These are phyloP conservation scores for Apodemus speciosus DNA, from an alignment of 2,113 vertebrate genomes.

Conservation along the genomic window DNA sequence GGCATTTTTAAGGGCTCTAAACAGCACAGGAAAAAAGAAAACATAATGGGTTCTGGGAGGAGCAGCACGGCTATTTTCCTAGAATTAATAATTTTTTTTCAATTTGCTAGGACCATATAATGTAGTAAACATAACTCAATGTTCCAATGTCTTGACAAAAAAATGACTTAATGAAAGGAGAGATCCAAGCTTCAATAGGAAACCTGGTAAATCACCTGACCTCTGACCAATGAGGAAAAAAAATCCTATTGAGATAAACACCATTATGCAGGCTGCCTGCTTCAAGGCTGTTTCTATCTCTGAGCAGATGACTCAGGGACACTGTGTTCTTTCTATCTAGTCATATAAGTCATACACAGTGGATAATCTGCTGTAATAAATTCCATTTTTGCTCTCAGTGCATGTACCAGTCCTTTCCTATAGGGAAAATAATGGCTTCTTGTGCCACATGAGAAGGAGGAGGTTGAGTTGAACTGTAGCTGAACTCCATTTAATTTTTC, in stretches of 20 bases:
- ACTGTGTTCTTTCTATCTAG: constrained; percentile 69
- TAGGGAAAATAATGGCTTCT: constrained; percentile 49
- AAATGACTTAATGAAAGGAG: constrained; percentile 52
- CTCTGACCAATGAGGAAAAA: constrained; percentile 7
- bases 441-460: constrained; percentile 40
- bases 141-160: constrained; percentile 61
- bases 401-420: background rate
- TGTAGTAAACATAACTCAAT: constrained; percentile 49
- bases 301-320: constrained; percentile 65
- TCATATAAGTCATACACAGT: constrained; percentile 65
- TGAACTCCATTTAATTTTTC: constrained; percentile 71
- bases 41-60: constrained; percentile 52
- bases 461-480: constrained; percentile 69
- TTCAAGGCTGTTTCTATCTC: constrained; percentile 63
- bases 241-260: constrained; percentile 52
- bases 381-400: constrained; percentile 55
- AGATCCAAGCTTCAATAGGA: constrained; percentile 64
- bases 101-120: constrained; percentile 36
- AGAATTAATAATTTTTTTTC: constrained; percentile 65
- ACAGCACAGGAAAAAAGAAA: constrained; percentile 45
- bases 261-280: constrained; percentile 55
- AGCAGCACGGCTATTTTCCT: constrained; percentile 8
- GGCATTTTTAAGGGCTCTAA: constrained; percentile 61
- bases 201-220: constrained; percentile 58
- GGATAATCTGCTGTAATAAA: constrained; percentile 64